Evolutionary conservation across 2,888 invertebrate genomes (phyloP).

Genomic region (Romanomermis culicivorax): DNA sequence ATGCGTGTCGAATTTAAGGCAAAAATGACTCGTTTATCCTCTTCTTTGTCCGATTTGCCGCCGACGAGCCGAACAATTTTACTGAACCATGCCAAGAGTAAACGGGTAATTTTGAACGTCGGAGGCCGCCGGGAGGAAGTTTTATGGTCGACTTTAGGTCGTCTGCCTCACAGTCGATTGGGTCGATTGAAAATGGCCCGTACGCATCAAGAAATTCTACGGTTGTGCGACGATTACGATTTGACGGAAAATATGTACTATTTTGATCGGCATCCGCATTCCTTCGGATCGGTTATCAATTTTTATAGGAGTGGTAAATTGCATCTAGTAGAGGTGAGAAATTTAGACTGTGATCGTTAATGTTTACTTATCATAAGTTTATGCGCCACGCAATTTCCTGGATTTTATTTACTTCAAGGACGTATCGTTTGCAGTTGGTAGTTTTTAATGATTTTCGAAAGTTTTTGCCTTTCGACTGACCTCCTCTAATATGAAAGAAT

Average conservation of each 20-base stretch:
- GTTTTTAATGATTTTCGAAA: no score
- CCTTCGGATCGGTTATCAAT: constrained; percentile 83
- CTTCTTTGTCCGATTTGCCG: background rate
- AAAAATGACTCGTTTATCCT: no score
- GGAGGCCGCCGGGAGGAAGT: constrained; percentile 85
- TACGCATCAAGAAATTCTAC: constrained; percentile 78
- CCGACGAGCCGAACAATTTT: background rate
- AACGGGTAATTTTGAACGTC: constrained; percentile 73
- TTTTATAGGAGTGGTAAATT: constrained; percentile 93
- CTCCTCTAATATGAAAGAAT: no score
- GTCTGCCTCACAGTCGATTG: constrained; percentile 81
- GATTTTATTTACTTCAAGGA: no score
- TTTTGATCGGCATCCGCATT: constrained; percentile 92
- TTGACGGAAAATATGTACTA: constrained; percentile 93
- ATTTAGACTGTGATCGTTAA: no score
- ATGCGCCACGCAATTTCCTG: no score
- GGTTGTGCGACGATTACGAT: constrained; percentile 91
- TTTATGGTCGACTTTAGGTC: constrained; percentile 56
- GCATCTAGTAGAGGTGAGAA: constrained; percentile 58
- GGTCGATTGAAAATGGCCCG: constrained; percentile 79
- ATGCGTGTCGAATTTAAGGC: no score
- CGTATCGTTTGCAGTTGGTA: no score
- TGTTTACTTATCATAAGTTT: no score
- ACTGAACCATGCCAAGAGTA: constrained; percentile 17
- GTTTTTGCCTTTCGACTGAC: no score